Evolutionary conservation across 1,140 invertebrate genomes (phyloP).

Genomic region (Drosophila burlai): DNA sequence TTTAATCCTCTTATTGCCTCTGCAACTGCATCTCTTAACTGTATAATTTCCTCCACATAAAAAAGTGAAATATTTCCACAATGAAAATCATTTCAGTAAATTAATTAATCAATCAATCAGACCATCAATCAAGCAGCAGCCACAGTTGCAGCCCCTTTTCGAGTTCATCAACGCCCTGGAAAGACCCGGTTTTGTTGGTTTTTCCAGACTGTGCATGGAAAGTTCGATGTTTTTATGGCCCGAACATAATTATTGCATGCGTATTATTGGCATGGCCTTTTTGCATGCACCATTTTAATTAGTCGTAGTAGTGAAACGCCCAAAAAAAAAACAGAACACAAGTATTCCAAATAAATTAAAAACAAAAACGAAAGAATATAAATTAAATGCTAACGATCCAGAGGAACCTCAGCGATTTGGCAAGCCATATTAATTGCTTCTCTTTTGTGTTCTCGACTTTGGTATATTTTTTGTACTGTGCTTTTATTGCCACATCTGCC

Average conservation of each 20-base stretch:
- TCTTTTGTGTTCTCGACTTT: conserved; percentile 43
- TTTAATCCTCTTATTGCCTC: conserved; percentile 2
- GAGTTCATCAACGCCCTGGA: conserved; percentile 24
- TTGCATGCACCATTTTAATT: conserved; percentile 64
- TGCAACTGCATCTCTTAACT: conserved; percentile 4
- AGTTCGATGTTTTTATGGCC: conserved; percentile 21
- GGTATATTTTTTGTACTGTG: conserved; percentile 5
- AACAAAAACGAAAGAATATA: conserved; percentile 36
- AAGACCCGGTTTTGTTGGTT: conserved; percentile 18
- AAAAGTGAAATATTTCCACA: not conserved
- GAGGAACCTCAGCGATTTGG: conserved; percentile 35
- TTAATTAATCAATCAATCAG: conserved; percentile 43
- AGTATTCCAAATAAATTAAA: not conserved
- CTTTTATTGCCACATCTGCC: conserved; percentile 20
- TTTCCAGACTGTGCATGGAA: conserved; percentile 27
- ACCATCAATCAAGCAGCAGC: conserved; percentile 37
- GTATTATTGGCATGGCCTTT: conserved; percentile 74
- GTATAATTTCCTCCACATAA: not conserved
- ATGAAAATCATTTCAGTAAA: conserved; percentile 28
- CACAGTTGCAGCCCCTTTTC: not conserved
- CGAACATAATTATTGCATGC: conserved; percentile 46
- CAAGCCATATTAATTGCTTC: conserved; percentile 42
- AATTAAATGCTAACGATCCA: conserved; percentile 25
- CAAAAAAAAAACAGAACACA: conserved; percentile 5
- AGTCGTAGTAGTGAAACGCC: conserved; percentile 32